These are phyloP conservation scores for Prenolepis imparis DNA, from an alignment of 2,888 invertebrate species.

Conservation along the genomic window DNA sequence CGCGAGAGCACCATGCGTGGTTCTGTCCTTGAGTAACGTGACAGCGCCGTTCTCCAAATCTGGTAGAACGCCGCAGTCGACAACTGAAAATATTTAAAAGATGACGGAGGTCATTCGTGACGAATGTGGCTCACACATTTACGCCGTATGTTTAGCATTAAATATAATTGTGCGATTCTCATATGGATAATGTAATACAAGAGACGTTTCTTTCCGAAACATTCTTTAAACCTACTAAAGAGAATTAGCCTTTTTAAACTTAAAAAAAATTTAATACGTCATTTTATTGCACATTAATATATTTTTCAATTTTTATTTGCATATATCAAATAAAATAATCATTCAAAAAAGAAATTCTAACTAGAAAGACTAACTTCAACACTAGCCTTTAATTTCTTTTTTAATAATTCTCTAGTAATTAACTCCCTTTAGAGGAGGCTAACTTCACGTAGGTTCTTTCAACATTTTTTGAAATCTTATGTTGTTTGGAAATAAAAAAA, in stretches of 20 bases:
- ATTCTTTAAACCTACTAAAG: neutral
- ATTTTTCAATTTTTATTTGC: no score
- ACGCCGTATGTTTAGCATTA: neutral
- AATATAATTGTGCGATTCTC: neutral
- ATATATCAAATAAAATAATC: neutral
- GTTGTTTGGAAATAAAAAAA: conserved; percentile 2
- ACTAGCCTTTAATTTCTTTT: neutral
- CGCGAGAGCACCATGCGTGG: conserved; percentile 93
- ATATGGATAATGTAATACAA: neutral
- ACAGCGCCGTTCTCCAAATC: conserved; percentile 92
- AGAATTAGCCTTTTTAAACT: neutral
- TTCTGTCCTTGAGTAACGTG: conserved; percentile 90
- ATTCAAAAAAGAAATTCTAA: neutral
- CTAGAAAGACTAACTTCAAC: neutral
- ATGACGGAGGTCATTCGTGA: conserved; percentile 16
- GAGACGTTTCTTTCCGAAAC: neutral
- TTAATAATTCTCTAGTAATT: neutral
- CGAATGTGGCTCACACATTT: conserved; percentile 5
- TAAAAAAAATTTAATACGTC: neutral
- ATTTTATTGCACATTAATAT: neutral
- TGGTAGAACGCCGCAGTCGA: conserved; percentile 92
- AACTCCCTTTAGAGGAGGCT: no score
- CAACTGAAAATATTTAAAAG: conserved; percentile 88
- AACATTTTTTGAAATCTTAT: neutral
- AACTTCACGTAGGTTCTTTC: neutral